Evolutionary conservation across 2,797 vertebrate species (phyloP).

Genomic region (Falco columbarius): DNA sequence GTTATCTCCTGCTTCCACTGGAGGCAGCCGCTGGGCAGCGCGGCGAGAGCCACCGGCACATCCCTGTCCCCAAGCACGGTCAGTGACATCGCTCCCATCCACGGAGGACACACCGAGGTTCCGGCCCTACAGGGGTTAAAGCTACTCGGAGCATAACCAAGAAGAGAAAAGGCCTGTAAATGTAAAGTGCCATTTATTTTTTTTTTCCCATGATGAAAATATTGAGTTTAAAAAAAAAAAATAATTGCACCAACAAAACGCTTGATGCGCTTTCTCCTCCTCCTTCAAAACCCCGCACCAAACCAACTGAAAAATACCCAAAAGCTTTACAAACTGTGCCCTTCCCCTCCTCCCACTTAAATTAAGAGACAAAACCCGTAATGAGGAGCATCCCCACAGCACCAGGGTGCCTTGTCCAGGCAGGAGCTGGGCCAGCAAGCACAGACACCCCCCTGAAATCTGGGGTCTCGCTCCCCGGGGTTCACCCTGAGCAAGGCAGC

Average conservation of each 20-base stretch:
- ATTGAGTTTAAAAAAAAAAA: not conserved
- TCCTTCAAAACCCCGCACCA: not conserved
- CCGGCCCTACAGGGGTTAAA: not conserved
- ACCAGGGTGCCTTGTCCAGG: not conserved
- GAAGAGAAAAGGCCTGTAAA: not conserved
- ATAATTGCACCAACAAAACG: not conserved
- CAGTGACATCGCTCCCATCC: not conserved
- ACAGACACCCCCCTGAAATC: not conserved
- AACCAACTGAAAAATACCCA: not conserved
- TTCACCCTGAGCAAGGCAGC: not conserved
- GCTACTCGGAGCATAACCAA: not conserved
- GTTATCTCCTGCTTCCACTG: not conserved
- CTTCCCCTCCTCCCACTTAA: not conserved
- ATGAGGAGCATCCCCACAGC: accelerated
- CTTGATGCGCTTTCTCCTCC: not conserved
- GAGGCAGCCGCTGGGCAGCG: not conserved
- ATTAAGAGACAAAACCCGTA: not conserved
- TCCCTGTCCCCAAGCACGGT: not conserved
- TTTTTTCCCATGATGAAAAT: constrained; percentile 25
- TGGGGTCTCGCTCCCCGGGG: accelerated
- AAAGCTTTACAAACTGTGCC: not conserved
- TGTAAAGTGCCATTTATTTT: constrained; percentile 53
- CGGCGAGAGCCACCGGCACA: not conserved
- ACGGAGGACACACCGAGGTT: accelerated
- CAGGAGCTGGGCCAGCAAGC: not conserved